Evolutionary conservation across 2,797 vertebrate species (phyloP).

Genomic region (Margarornis squamiger): DNA sequence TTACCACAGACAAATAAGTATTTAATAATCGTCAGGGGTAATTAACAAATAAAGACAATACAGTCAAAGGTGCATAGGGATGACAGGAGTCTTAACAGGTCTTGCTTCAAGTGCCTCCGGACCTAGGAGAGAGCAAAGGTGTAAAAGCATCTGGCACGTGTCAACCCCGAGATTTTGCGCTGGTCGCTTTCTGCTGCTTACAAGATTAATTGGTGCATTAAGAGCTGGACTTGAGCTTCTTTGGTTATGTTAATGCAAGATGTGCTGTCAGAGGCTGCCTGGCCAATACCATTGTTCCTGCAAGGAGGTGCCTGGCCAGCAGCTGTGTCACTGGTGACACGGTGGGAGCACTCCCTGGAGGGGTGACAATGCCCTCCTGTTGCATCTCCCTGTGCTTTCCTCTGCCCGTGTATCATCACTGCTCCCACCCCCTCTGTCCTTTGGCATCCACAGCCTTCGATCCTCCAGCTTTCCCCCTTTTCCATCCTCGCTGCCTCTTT

Average conservation of each 20-base stretch:
- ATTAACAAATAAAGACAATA: neutral
- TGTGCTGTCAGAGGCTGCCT: neutral
- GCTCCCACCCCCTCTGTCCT: too few relatives aligned
- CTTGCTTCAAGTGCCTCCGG: neutral
- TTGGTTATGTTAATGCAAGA: neutral
- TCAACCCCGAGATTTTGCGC: neutral
- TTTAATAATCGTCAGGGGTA: neutral
- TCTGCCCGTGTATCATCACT: neutral
- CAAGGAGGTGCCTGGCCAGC: neutral
- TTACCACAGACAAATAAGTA: neutral
- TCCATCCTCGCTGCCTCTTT: neutral
- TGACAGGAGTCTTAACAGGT: neutral
- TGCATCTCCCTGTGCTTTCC: neutral
- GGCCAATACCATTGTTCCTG: neutral
- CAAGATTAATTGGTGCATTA: neutral
- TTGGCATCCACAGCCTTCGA: neutral
- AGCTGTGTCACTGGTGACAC: neutral
- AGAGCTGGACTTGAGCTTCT: neutral
- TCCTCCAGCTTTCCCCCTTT: neutral
- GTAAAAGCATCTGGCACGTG: neutral
- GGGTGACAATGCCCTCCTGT: neutral
- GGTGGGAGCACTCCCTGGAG: neutral
- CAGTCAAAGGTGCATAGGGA: neutral
- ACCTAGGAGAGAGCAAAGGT: neutral
- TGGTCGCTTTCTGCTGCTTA: neutral